A percentile compares a stretch with the other conserved stretches of the same genome.
These are phyloP conservation scores for Peromyscus eremicus DNA, from an alignment of 2,797 vertebrate species.

Conservation along the genomic window DNA sequence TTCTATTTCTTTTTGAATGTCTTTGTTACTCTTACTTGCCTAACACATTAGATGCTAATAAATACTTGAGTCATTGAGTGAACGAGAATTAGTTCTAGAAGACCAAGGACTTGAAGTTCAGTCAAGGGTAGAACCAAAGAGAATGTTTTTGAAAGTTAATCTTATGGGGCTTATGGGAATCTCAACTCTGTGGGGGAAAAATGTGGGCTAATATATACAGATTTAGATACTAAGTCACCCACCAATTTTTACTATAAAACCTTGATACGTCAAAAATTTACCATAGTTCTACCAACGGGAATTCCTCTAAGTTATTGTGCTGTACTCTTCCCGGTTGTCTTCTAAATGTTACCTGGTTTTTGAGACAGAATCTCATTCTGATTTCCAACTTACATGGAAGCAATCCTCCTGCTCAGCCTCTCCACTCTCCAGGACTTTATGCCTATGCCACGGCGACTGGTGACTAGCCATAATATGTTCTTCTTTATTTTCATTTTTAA, in stretches of 20 bases:
- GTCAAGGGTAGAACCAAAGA: conserved; percentile 12
- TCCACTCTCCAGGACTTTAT: too few species aligned
- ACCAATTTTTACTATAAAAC: background rate
- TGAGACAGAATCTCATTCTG: background rate
- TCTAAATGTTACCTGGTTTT: background rate
- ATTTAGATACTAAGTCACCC: background rate
- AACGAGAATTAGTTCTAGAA: conserved; percentile 4
- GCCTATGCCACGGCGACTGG: background rate
- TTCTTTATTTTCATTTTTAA: background rate
- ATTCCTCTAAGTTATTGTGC: background rate
- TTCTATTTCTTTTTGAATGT: background rate
- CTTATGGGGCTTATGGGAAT: background rate
- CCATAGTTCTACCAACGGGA: background rate
- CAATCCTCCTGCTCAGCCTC: background rate
- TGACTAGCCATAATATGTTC: background rate
- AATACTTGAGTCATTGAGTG: conserved; percentile 4
- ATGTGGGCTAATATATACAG: background rate
- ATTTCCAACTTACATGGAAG: background rate
- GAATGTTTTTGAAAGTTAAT: conserved; percentile 21
- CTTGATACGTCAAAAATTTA: background rate
- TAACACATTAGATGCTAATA: background rate
- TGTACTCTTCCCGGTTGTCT: conserved; percentile 1
- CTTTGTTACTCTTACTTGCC: background rate
- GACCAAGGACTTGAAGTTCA: background rate
- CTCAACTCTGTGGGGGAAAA: background rate